Evolutionary conservation across 2,888 invertebrate species (phyloP).

Genomic region (Perizoma affinitatum): DNA sequence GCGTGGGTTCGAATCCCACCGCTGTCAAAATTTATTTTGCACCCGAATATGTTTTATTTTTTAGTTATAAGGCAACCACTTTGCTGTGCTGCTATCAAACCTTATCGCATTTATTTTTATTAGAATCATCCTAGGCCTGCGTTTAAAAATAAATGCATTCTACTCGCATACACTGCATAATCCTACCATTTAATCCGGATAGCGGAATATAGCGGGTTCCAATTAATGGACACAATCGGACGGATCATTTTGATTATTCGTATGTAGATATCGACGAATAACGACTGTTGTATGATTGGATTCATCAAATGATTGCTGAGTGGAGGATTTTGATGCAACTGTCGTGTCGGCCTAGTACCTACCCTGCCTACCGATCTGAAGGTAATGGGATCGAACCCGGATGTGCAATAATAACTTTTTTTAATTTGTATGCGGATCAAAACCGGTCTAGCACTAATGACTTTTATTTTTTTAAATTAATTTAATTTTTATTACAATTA

Average conservation of each 20-base stretch:
- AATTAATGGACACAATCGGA: constrained; percentile 73
- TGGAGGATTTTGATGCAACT: constrained; percentile 10
- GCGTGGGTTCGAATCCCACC: constrained; percentile 90
- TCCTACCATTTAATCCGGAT: constrained; percentile 33
- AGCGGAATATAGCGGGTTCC: constrained; percentile 51
- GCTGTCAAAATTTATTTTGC: constrained; percentile 74
- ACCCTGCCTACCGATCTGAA: too few relatives aligned
- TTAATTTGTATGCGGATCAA: too few relatives aligned
- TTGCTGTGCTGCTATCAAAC: too few relatives aligned
- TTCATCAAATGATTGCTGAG: constrained; percentile 35
- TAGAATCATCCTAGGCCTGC: not conserved
- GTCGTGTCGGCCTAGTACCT: not conserved
- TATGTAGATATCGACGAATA: constrained; percentile 41
- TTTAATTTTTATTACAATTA: too few relatives aligned
- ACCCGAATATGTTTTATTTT: not conserved
- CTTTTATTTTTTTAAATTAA: too few relatives aligned
- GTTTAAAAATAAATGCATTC: constrained; percentile 17
- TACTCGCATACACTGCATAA: constrained; percentile 24
- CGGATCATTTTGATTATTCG: constrained; percentile 52
- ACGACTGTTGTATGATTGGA: constrained; percentile 38
- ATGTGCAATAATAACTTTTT: too few relatives aligned
- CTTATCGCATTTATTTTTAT: not conserved
- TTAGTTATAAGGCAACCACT: too few relatives aligned
- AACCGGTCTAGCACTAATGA: too few relatives aligned
- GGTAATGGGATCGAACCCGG: too few relatives aligned